Evolutionary conservation across 2,113 vertebrate species (phyloP), one percentile per base, ranked within the genome.

Genomic region (Macquaria ambigua): DNA sequence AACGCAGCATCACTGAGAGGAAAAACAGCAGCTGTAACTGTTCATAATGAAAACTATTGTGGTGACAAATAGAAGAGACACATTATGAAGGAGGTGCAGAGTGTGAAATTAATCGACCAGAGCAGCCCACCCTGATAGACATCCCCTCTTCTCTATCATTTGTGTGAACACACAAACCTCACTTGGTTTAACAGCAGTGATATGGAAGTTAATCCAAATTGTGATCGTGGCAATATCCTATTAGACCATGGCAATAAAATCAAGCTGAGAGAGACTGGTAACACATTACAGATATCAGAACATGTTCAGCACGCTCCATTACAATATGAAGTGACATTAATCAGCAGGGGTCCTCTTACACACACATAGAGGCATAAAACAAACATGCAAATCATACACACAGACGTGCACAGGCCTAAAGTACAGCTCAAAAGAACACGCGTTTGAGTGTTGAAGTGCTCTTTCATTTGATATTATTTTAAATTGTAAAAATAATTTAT

Each of bases 201-300:
- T 93, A 89, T 86, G 87, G 83, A 94, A 92, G 89, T 91, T 93
- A 94, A 94, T 93, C 91, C 90, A 95, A 94, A 95, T 90, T 93
- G 90, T 88, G 88, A 94, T 93, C 84, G 88, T 82, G 84, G 93
- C 87, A 91, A 90, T 93, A 92, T 93, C 91, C 92, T 92, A 94
- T 95, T 94, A 94, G 84, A 90, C 74, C 83, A 83, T 83, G 86
- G 92, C 92, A 93, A 92, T 94, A 94, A 93, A 94, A 94, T 93
- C 92, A 90, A 89, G 89, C 90, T 86, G 90, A 86, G 91, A 84
- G 90, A 86, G 91, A 84, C 87, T 86, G 88, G 88, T 89, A 91
- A 88, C 90, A 89, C 85, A 92, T 91, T 92, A 91, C 77, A 88
- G 86, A 90, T 90, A 93, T 93, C 86, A 89, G 88, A 85, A 92